Conservation (phyloP, 2,113 vertebrate species). For the Brevimyrus niger region DNA sequence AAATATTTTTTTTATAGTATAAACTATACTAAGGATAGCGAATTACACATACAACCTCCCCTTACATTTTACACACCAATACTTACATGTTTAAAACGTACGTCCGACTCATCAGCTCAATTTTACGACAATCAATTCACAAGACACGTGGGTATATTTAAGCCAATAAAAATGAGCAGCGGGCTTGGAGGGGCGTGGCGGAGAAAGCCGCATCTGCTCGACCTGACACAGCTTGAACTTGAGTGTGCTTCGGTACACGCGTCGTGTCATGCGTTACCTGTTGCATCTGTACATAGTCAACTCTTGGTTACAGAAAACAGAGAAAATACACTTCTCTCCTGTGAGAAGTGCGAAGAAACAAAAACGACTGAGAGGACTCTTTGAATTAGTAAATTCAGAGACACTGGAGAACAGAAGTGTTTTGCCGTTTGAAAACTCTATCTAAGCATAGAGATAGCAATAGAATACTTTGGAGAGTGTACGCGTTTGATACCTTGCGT, state of each 20-base stretch:
- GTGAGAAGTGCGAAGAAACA: not conserved
- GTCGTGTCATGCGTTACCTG: not conserved
- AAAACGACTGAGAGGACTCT: not conserved
- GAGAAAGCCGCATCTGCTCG: not conserved
- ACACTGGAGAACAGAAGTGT: not conserved
- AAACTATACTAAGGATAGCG: not conserved
- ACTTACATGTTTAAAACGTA: not conserved
- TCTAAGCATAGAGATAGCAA: not conserved
- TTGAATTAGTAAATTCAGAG: not conserved
- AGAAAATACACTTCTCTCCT: not conserved
- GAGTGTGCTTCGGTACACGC: not conserved
- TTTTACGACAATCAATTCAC: not conserved
- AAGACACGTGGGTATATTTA: slow-evolving; percentile 22
- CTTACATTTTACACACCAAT: not conserved
- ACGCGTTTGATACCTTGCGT: not conserved
- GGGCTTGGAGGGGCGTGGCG: slow-evolving; percentile 14
- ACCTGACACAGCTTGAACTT: not conserved
- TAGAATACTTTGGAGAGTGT: not conserved
- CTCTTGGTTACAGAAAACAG: not conserved
- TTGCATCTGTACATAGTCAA: not conserved
- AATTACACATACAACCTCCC: not conserved
- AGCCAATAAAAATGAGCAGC: slow-evolving; percentile 26
- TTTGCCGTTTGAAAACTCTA: not conserved
- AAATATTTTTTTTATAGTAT: not conserved
- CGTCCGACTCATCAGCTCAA: not conserved